Evolutionary conservation across 2,888 invertebrate genomes (phyloP).

Genomic region (Tipula lateralis): DNA sequence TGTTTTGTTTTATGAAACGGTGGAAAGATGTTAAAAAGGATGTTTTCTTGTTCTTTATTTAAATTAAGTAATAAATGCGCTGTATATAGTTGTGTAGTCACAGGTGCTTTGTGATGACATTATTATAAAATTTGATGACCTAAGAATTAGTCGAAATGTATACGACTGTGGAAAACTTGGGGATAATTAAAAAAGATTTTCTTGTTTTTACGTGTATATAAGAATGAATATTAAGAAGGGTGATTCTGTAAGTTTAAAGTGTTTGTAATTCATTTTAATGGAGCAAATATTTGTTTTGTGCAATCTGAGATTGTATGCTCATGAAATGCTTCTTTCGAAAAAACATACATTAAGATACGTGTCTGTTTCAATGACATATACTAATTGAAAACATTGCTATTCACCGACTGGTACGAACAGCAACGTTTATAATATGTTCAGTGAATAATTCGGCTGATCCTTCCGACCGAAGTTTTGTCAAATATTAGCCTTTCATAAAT

Average conservation of each 20-base stretch:
- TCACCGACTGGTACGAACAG: too few relatives aligned
- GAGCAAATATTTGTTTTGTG: neutral
- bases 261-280: neutral
- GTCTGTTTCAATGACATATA: too few relatives aligned
- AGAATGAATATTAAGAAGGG: neutral
- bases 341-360: too few relatives aligned
- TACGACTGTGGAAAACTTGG: neutral
- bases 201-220: neutral
- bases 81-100: neutral
- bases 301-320: too few relatives aligned
- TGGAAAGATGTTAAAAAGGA: neutral
- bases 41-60: neutral
- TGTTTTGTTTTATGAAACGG: neutral
- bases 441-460: too few relatives aligned
- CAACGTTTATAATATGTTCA: too few relatives aligned
- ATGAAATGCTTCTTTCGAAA: too few relatives aligned
- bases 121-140: conserved; percentile 19
- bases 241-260: neutral
- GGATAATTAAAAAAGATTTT: conserved; percentile 8
- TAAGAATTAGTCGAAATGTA: neutral
- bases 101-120: conserved; percentile 24
- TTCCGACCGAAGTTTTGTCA: too few relatives aligned
- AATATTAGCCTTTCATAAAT: too few relatives aligned
- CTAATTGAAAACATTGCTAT: too few relatives aligned
- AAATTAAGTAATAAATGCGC: neutral